Evolutionary conservation across 2,888 invertebrate genomes (phyloP), one percentile per base, ranked within the genome.

Genomic region (Girardia tigrina): DNA sequence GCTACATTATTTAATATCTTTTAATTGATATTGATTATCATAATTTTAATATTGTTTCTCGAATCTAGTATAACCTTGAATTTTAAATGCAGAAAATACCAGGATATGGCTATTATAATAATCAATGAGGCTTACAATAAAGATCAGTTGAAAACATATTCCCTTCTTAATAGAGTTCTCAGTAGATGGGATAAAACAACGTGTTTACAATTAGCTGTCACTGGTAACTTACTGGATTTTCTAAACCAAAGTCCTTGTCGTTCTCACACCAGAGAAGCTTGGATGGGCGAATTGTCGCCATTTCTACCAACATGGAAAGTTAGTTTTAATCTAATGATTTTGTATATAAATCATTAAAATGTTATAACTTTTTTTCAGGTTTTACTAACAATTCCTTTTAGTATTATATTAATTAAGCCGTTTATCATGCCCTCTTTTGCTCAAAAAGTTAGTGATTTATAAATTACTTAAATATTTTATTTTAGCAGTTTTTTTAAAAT

Each of bases 341-440:
- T n/a, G n/a, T n/a, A n/a, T n/a, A n/a, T n/a, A n/a, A n/a, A n/a
- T n/a, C n/a, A n/a, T n/a, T n/a, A n/a, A n/a, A n/a, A n/a, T n/a
- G n/a, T n/a, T n/a, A n/a, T n/a, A n/a, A n/a, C n/a, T n/a, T n/a
- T n/a, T n/a, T n/a, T n/a, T n/a, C n/a, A n/a, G n/a, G n/a, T n/a
- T n/a, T n/a, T n/a, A n/a, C n/a, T n/a, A n/a, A n/a, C n/a, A n/a
- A 36, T 36, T 36, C 36, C 36, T 36, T 36, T 36, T 16, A 36
- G 36, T 36, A 12, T 36, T 36, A 36, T 36, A 12, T 36, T 36
- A 36, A 36, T 36, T 36, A 36, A 36, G 16, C 36, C 36, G 8
- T 16, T 36, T 36, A 36, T 36, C 36, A 36, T 36, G 36, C 16
- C 16, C 36, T 36, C 36, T 12, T 12, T 12, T 80, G 16, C 8